A percentile compares a stretch with the other conserved stretches of the same genome.
Conservation (phyloP, 2,888 invertebrate genomes). For the Magallana nippona region DNA sequence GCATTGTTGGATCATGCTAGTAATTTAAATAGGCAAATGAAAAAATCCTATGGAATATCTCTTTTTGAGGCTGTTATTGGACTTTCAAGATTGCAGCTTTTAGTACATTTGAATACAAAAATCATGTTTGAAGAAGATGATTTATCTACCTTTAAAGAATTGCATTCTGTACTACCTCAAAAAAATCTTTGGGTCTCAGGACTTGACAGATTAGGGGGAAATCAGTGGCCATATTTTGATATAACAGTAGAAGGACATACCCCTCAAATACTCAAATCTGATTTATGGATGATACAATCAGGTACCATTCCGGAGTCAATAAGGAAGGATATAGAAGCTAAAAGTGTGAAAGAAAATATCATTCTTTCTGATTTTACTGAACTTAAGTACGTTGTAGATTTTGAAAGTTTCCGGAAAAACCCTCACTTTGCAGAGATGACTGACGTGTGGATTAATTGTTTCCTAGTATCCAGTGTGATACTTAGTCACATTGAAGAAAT, state of each 20-base stretch:
- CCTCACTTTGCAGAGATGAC: neutral
- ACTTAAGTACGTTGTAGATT: conserved; percentile 36
- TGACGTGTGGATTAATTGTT: conserved; percentile 37
- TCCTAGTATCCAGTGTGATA: conserved; percentile 43
- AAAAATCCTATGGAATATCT: neutral
- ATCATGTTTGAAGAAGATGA: neutral
- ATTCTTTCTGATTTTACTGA: neutral
- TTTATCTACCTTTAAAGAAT: conserved; percentile 31
- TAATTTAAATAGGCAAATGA: neutral
- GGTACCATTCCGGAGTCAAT: neutral
- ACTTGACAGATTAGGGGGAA: conserved; percentile 44
- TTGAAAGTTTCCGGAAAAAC: conserved; percentile 47
- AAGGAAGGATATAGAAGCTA: neutral
- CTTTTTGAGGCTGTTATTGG: conserved; percentile 46
- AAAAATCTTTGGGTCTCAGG: conserved; percentile 41
- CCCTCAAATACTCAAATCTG: conserved; percentile 39
- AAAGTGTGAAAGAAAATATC: neutral
- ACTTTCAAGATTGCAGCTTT: neutral
- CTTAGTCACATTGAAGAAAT: conserved; percentile 29
- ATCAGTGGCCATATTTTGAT: conserved; percentile 26
- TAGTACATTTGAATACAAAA: neutral
- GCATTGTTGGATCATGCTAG: neutral
- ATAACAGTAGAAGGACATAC: neutral
- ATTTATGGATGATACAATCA: conserved; percentile 43
- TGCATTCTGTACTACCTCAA: conserved; percentile 39